Percentiles rank a stretch among this genome's conserved stretches.
Evolutionary conservation across 2,797 vertebrate species (phyloP).

Genomic region (Pseudotriccus pelzelni): DNA sequence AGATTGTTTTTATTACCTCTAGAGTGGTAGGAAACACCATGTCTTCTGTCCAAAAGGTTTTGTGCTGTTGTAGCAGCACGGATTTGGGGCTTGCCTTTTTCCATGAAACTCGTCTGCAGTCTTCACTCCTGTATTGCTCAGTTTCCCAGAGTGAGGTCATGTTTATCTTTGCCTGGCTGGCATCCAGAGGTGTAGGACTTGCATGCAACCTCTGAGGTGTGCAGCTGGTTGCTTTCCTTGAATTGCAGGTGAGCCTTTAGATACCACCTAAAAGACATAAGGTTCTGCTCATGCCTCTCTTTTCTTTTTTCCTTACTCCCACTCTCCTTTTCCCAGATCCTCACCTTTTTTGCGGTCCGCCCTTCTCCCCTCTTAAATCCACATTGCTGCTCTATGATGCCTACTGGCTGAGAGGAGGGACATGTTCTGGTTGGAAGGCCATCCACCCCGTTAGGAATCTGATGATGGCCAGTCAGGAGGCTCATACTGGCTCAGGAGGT

Average conservation of each 20-base stretch:
- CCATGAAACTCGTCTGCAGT: not conserved
- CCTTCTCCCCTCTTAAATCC: not conserved
- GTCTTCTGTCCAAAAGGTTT: not conserved
- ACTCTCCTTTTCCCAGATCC: not conserved
- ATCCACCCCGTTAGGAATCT: not conserved
- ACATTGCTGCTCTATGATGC: not conserved
- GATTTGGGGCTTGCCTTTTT: not conserved
- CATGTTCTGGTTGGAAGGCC: not conserved
- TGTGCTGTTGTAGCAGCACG: not conserved
- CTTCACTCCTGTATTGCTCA: not conserved
- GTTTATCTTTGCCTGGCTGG: not conserved
- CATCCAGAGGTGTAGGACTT: not conserved
- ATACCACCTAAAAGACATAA: not conserved
- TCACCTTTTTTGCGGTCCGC: not conserved
- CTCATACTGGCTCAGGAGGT: not conserved
- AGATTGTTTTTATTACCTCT: not conserved
- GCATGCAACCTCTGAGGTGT: not conserved
- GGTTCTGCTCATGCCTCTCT: not conserved
- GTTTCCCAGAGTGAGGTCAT: not conserved
- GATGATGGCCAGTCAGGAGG: not conserved
- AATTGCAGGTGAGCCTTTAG: not conserved
- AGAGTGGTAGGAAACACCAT: not conserved
- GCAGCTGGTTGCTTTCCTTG: rapidly evolving
- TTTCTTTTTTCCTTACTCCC: not conserved
- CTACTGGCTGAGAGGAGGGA: not conserved